A percentile compares a stretch with the other conserved stretches of the same genome.
phyloP scores from a whole-genome alignment of 2,113 vertebrate species.

The Pygoscelis antarcticus region DNA sequence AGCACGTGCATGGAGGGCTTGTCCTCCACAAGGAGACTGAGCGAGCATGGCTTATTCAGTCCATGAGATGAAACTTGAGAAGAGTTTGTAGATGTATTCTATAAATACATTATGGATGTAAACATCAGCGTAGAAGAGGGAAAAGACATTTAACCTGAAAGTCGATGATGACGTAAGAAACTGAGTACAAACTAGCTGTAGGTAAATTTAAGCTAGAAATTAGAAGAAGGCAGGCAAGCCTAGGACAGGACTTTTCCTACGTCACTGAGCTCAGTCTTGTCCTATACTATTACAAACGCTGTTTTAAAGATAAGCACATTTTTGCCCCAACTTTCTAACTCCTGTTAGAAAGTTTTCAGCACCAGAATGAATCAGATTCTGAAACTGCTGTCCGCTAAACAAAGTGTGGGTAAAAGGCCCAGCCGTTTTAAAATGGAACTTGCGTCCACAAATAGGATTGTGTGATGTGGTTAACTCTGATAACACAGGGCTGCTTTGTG shows the following conservation, averaged over 20 bases:
- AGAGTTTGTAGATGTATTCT: background rate
- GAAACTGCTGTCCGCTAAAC: background rate
- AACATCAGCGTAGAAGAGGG: background rate
- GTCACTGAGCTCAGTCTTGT: background rate
- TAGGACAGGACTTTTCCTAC: background rate
- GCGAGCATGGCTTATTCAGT: background rate
- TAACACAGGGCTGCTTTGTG: background rate
- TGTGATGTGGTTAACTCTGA: background rate
- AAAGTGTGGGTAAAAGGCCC: background rate
- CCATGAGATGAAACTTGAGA: background rate
- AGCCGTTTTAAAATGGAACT: background rate
- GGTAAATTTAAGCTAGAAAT: background rate
- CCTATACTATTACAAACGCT: background rate
- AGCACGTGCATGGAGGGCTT: background rate
- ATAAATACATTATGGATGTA: background rate
- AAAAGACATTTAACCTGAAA: background rate
- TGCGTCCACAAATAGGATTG: background rate
- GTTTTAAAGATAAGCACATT: background rate
- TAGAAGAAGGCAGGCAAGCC: background rate
- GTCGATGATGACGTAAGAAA: background rate
- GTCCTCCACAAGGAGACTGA: background rate
- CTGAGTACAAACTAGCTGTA: background rate
- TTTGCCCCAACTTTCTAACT: background rate
- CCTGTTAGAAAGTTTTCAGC: background rate
- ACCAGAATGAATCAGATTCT: background rate